Evolutionary conservation across 1,140 invertebrate genomes (phyloP).

Genomic region (Eumeta japonica): DNA sequence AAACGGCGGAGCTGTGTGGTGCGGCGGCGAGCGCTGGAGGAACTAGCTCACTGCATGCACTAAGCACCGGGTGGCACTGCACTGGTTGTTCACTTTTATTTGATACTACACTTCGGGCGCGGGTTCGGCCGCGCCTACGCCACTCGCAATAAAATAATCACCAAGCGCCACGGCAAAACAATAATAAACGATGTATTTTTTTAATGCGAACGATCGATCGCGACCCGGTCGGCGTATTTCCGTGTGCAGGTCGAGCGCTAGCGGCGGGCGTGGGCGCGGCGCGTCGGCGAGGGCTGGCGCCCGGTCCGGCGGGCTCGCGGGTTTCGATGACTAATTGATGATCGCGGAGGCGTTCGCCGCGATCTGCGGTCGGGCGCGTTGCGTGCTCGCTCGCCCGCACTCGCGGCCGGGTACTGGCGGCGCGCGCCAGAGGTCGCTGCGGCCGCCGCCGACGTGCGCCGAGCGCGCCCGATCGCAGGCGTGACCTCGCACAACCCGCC

Average conservation of each 20-base stretch:
- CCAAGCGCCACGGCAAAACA: conserved; percentile 21
- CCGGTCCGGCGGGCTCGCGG: too few relatives aligned
- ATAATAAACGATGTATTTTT: conserved; percentile 47
- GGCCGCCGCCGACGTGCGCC: conserved; percentile 12
- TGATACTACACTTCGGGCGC: neutral
- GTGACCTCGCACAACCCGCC: conserved; percentile 43
- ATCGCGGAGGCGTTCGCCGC: neutral
- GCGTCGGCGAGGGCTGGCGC: too few relatives aligned
- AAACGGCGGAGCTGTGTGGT: neutral
- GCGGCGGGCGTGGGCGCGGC: too few relatives aligned
- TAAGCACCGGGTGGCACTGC: conserved; percentile 41
- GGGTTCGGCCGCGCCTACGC: too few relatives aligned
- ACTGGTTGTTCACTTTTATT: neutral
- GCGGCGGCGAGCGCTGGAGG: too few relatives aligned
- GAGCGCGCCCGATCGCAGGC: conserved; percentile 23
- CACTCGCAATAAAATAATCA: neutral
- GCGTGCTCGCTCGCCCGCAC: conserved; percentile 40
- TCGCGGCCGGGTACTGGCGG: conserved; percentile 27
- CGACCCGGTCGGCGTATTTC: conserved; percentile 25
- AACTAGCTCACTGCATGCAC: conserved; percentile 40
- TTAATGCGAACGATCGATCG: conserved; percentile 53
- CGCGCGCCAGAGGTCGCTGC: conserved; percentile 36
- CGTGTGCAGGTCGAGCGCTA: neutral
- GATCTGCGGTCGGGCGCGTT: conserved; percentile 34
- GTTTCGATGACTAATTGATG: too few relatives aligned